Evolutionary conservation across 2,888 invertebrate genomes (phyloP), one percentile per base, ranked within the genome.

Genomic region (Drosophila tanythrix): DNA sequence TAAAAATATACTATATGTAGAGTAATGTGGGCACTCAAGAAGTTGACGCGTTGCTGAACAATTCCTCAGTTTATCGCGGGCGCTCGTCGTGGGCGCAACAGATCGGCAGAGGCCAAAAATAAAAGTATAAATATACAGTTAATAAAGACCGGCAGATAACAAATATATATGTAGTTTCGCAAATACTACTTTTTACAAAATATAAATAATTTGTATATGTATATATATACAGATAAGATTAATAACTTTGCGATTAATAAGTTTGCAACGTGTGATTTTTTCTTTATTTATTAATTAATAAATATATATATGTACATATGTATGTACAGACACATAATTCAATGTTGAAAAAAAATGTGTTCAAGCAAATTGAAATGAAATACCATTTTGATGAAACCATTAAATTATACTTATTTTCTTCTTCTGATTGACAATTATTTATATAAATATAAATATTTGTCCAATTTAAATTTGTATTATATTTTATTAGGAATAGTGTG

Each of bases 31-130:
- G 35, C n/a, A 33, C 13, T 21, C 36, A 25, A 27, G 6, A 11
- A 11, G 25, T 13, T 5, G 11, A 21, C 15, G 3, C 2, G 15
- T 21, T 7, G 13, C 7, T 2, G 1, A 15, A 0, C 8, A 13
- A 15, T 4, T 21, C 0, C 29, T 59, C 59, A 70, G 59, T 67
- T n/a, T 5, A 1, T 13, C 8, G 21, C 25, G n/a, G 8, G 21
- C 25, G 29, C 18, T 55, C 59, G 59, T 29, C 11, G 35, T 25
- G 25, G 10, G 25, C 67, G 25, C 38, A 55, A 5, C 43, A 2
- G 2, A 5, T 8, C 18, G 25, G 5, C 8, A 1, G 31, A 8
- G 0, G 1, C 0, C 0, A 5, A 18, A 10, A 7, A 15, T 46
- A 21, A 7, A 46, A 3, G 1, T 3, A 3, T 3, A 15, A 13